Conservation (phyloP, 2,113 vertebrate species). For the Raja brachyura region DNA sequence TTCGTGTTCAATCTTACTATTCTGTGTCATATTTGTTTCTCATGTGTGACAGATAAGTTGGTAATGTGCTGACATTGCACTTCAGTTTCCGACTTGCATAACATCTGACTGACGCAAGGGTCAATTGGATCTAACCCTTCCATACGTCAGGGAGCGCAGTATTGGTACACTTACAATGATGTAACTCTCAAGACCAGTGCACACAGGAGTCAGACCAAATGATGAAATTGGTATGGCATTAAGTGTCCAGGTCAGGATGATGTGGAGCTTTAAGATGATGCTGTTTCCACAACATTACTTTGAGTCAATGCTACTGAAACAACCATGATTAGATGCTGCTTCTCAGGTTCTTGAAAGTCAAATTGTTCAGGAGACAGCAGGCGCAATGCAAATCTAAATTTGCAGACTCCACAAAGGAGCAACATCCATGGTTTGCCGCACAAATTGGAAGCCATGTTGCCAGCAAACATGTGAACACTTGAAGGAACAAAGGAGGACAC, state of each 20-base stretch:
- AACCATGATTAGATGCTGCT: not conserved
- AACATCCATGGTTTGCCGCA: not conserved
- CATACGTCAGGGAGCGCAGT: too few species aligned
- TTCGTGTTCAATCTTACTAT: too few species aligned
- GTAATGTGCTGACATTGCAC: too few species aligned
- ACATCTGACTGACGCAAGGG: too few species aligned
- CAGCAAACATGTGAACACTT: not conserved
- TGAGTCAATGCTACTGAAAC: not conserved
- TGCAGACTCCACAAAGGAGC: not conserved
- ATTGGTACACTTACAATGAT: not conserved
- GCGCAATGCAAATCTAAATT: not conserved
- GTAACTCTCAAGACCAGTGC: not conserved
- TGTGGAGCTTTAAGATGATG: not conserved
- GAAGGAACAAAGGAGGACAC: too few species aligned
- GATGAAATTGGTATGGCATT: not conserved
- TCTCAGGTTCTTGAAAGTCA: not conserved
- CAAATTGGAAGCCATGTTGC: not conserved
- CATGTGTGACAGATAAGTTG: too few species aligned
- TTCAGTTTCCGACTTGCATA: too few species aligned
- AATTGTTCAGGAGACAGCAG: not conserved
- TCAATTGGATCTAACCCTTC: too few species aligned
- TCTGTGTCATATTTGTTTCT: too few species aligned
- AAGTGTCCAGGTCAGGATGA: not conserved
- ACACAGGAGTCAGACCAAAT: not conserved
- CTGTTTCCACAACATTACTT: not conserved